A percentile compares a stretch with the other conserved stretches of the same genome.
These are phyloP conservation scores for Myotis planiceps DNA, from an alignment of 2,797 vertebrate species.

Conservation along the genomic window DNA sequence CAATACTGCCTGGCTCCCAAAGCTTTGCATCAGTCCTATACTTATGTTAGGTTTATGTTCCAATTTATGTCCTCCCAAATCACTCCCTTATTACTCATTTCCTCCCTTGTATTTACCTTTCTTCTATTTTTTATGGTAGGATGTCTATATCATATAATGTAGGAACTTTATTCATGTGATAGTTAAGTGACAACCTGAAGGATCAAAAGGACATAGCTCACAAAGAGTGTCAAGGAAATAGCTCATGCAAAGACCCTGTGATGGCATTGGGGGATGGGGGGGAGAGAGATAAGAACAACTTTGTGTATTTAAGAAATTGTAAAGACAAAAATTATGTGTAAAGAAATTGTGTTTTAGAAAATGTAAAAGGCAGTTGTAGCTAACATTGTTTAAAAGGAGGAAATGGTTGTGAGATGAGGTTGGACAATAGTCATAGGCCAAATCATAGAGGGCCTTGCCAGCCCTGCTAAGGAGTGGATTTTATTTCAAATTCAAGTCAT, in stretches of 20 bases:
- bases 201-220: neutral
- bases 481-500: neutral
- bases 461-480: neutral
- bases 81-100: neutral
- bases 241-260: neutral
- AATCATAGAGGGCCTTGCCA: neutral
- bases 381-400: neutral
- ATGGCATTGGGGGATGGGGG: rapidly evolving
- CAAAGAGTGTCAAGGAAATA: neutral
- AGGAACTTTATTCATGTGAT: neutral
- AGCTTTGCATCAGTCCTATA: neutral
- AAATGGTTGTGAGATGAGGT: neutral
- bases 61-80: neutral
- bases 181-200: neutral
- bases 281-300: neutral
- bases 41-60: neutral
- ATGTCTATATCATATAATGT: neutral
- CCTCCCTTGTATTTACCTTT: neutral
- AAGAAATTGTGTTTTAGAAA: constrained; percentile 3
- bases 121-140: neutral
- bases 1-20: neutral
- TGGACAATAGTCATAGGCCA: neutral
- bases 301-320: neutral
- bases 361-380: neutral
- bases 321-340: neutral